phyloP scores from a whole-genome alignment of 1,140 invertebrate genomes.

The Drosophila elegans region DNA sequence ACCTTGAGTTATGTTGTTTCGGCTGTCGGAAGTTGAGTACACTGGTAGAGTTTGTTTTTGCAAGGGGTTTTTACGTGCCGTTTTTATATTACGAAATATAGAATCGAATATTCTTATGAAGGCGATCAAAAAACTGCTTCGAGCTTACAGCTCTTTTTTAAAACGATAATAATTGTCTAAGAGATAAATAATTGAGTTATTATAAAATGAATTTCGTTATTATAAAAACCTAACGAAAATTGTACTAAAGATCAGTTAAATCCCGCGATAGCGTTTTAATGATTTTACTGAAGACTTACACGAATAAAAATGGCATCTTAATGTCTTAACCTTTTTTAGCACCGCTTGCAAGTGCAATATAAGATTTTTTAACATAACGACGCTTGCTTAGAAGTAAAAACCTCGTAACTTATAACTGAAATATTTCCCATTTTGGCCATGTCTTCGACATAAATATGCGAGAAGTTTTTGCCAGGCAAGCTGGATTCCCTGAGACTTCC shows the following conservation, averaged over 20 bases:
- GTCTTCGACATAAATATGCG: slow-evolving; percentile 1
- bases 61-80: not conserved
- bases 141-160: too few relatives aligned
- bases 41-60: slow-evolving; percentile 6
- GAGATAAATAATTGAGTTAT: too few relatives aligned
- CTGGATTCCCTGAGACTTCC: slow-evolving; percentile 5
- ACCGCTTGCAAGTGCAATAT: too few relatives aligned
- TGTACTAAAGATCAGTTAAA: too few relatives aligned
- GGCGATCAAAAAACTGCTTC: not conserved
- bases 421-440: not conserved
- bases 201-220: too few relatives aligned
- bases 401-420: not conserved
- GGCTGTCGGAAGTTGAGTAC: slow-evolving; percentile 17
- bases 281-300: too few relatives aligned
- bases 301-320: too few relatives aligned
- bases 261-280: too few relatives aligned
- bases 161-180: too few relatives aligned
- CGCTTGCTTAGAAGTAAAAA: not conserved
- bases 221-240: too few relatives aligned
- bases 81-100: not conserved
- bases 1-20: slow-evolving; percentile 50
- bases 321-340: too few relatives aligned
- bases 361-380: not conserved
- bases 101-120: not conserved
- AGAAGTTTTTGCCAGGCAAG: slow-evolving; percentile 25